These are phyloP conservation scores for Trachops cirrhosus DNA, from an alignment of 2,797 vertebrate species.

Conservation along the genomic window DNA sequence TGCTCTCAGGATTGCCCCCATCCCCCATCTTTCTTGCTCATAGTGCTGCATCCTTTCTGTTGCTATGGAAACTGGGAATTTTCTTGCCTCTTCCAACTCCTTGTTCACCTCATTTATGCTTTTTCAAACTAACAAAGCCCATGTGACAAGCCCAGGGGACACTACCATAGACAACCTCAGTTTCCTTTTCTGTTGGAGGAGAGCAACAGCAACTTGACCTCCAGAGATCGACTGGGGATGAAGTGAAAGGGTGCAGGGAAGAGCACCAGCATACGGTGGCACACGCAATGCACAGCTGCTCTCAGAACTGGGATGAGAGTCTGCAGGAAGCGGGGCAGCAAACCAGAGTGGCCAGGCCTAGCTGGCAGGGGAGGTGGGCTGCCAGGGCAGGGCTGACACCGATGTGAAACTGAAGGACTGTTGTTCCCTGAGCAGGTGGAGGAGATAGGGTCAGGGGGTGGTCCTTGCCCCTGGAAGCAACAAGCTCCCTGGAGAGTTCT, in stretches of 20 bases:
- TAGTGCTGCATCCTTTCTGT: neutral
- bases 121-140: neutral
- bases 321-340: neutral
- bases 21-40: neutral
- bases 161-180: fast-evolving
- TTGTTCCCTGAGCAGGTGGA: neutral
- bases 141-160: neutral
- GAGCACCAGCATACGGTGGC: fast-evolving
- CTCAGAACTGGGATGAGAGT: neutral
- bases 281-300: neutral
- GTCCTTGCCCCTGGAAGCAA: neutral
- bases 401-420: neutral
- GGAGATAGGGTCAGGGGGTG: neutral
- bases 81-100: neutral
- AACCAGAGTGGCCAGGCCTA: neutral
- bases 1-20: neutral
- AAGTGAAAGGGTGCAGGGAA: neutral
- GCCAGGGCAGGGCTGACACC: neutral
- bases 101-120: neutral
- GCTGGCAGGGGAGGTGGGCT: neutral
- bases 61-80: slow-evolving; percentile 47
- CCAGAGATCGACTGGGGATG: fast-evolving
- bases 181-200: neutral
- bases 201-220: neutral
- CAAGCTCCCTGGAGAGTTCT: neutral